Conservation (phyloP, 2,113 vertebrate species). For the Probosciger aterrimus region DNA sequence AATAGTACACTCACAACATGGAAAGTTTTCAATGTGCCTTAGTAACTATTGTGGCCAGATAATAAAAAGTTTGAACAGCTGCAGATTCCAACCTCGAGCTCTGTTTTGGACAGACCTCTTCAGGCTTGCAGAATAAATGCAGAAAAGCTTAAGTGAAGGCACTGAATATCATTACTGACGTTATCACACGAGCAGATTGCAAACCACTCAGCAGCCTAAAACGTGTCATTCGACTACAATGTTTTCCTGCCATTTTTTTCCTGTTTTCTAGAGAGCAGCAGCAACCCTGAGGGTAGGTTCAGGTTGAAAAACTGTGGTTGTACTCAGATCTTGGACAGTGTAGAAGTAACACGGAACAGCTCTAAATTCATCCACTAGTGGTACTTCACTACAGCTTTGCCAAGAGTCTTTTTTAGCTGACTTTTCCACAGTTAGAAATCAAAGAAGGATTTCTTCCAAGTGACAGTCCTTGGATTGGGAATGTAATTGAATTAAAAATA, state of each 20-base stretch:
- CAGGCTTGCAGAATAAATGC: constrained; percentile 39
- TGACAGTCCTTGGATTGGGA: background rate
- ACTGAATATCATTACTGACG: background rate
- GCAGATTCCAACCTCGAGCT: constrained; percentile 14
- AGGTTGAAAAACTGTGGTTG: background rate
- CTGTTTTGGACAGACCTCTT: background rate
- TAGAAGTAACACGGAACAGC: background rate
- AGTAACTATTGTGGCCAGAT: background rate
- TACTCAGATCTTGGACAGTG: background rate
- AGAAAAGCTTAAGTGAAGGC: constrained; percentile 28
- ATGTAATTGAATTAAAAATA: background rate
- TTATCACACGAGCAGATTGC: background rate
- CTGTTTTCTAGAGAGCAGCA: background rate
- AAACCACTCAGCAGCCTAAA: background rate
- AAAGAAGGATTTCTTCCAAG: background rate
- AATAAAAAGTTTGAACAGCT: constrained; percentile 50
- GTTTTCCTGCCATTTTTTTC: background rate
- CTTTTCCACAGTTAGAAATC: background rate
- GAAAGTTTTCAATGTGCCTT: constrained; percentile 1
- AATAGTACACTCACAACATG: background rate
- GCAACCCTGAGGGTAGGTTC: background rate
- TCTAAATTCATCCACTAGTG: background rate
- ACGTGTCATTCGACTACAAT: constrained; percentile 5
- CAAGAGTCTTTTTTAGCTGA: background rate
- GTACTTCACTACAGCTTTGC: background rate